Conservation (phyloP, 2,113 vertebrate species). For the Mola mola region DNA sequence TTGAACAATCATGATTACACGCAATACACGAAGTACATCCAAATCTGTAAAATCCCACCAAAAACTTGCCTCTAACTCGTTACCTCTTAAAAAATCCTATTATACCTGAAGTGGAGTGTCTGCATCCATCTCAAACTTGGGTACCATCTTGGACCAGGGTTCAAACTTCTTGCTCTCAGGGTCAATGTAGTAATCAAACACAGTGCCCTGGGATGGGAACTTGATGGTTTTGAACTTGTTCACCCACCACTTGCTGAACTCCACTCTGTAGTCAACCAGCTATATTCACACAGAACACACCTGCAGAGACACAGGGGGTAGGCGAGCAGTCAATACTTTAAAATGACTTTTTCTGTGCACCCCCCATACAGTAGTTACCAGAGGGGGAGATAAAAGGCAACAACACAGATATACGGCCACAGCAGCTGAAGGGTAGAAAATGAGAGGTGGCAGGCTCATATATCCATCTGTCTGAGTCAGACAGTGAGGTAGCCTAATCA, state of each 20-base stretch:
- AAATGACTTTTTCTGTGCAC: slow-evolving; percentile 54
- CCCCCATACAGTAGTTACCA: slow-evolving; percentile 37
- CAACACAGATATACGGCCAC: slow-evolving; percentile 22
- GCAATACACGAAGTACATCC: too few species aligned
- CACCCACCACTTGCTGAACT: slow-evolving; percentile 99
- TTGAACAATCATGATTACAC: too few species aligned
- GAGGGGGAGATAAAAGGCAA: slow-evolving; percentile 37
- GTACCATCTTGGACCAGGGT: slow-evolving; percentile 93
- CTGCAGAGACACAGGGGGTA: slow-evolving; percentile 44
- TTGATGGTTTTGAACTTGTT: slow-evolving; percentile 94
- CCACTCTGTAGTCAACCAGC: slow-evolving; percentile 91
- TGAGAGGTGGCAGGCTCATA: slow-evolving; percentile 56
- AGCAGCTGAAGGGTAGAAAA: slow-evolving; percentile 55
- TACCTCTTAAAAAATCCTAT: neutral
- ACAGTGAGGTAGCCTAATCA: slow-evolving; percentile 54
- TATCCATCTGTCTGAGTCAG: slow-evolving; percentile 51
- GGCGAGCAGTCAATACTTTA: slow-evolving; percentile 44
- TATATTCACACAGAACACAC: slow-evolving; percentile 69
- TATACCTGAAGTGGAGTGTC: slow-evolving; percentile 91
- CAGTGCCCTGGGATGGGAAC: slow-evolving; percentile 94
- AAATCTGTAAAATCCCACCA: too few species aligned
- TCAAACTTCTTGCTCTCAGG: slow-evolving; percentile 93
- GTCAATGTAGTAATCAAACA: slow-evolving; percentile 97
- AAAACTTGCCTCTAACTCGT: too few species aligned
- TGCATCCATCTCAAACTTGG: slow-evolving; percentile 89